These are phyloP conservation scores for Egretta garzetta DNA, from an alignment of 2,113 vertebrate genomes.

Conservation along the genomic window DNA sequence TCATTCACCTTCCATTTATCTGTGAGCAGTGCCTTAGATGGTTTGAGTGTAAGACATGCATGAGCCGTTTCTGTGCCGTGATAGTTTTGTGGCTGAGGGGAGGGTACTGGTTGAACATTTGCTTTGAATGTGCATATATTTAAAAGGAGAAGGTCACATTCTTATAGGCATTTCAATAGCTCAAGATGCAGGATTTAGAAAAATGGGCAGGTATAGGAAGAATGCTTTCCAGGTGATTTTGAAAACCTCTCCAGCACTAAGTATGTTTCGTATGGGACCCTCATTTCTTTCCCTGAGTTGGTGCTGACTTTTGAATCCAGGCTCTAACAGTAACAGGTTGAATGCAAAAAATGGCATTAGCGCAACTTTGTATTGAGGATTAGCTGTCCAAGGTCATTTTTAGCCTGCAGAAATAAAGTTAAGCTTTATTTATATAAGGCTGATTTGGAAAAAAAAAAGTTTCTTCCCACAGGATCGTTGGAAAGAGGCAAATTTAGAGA, in stretches of 20 bases:
- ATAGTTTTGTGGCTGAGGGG: neutral
- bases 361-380: slow-evolving; percentile 64
- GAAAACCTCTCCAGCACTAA: neutral
- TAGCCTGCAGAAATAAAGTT: slow-evolving; percentile 76
- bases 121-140: neutral
- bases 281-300: neutral
- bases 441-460: slow-evolving; percentile 72
- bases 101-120: neutral
- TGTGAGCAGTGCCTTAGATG: neutral
- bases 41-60: neutral
- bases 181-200: neutral
- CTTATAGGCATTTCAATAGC: neutral
- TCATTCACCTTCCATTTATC: neutral
- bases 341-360: slow-evolving; percentile 39
- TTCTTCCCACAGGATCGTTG: slow-evolving; percentile 91
- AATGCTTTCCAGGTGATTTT: neutral
- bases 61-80: neutral
- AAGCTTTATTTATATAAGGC: slow-evolving; percentile 79
- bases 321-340: slow-evolving; percentile 60
- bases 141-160: neutral
- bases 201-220: neutral
- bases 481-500: slow-evolving; percentile 88
- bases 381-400: slow-evolving; percentile 75
- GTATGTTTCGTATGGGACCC: neutral
- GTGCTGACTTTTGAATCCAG: slow-evolving; percentile 15